These are phyloP conservation scores for Ceratotherium simum DNA, from an alignment of 2,113 vertebrate genomes.

Conservation along the genomic window DNA sequence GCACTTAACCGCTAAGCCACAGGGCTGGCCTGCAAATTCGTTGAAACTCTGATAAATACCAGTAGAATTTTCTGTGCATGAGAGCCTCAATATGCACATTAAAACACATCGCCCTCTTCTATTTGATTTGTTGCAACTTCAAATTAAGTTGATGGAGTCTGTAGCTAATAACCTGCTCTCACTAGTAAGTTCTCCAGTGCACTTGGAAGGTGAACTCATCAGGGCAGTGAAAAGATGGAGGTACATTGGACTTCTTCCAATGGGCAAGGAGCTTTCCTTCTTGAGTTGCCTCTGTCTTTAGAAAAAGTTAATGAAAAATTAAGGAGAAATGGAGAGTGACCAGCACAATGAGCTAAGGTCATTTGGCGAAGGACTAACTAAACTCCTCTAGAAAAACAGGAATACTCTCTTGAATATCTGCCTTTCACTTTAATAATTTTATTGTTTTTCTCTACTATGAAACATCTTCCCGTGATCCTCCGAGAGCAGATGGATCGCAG, in stretches of 20 bases:
- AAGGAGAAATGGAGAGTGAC: not conserved
- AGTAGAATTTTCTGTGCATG: not conserved
- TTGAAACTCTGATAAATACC: not conserved
- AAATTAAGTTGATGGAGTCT: not conserved
- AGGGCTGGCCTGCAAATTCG: not conserved
- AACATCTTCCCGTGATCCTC: not conserved
- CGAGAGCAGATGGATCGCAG: not conserved
- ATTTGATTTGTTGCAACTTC: not conserved
- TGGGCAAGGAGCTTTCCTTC: not conserved
- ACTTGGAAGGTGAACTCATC: not conserved
- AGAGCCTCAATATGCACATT: not conserved
- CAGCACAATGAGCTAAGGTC: not conserved
- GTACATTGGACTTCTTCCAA: not conserved
- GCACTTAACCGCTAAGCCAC: too few species aligned
- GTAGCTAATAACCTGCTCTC: not conserved
- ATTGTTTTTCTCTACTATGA: not conserved
- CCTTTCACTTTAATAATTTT: constrained; percentile 17
- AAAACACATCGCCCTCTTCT: not conserved
- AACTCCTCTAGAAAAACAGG: not conserved
- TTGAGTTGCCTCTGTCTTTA: not conserved
- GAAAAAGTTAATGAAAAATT: not conserved
- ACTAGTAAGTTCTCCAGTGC: not conserved
- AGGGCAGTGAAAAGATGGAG: not conserved
- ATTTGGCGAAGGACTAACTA: not conserved
- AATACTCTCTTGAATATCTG: not conserved